A percentile compares a stretch with the other conserved stretches of the same genome.
phyloP scores from a whole-genome alignment of 2,113 vertebrate genomes.

The Cathartes aura region DNA sequence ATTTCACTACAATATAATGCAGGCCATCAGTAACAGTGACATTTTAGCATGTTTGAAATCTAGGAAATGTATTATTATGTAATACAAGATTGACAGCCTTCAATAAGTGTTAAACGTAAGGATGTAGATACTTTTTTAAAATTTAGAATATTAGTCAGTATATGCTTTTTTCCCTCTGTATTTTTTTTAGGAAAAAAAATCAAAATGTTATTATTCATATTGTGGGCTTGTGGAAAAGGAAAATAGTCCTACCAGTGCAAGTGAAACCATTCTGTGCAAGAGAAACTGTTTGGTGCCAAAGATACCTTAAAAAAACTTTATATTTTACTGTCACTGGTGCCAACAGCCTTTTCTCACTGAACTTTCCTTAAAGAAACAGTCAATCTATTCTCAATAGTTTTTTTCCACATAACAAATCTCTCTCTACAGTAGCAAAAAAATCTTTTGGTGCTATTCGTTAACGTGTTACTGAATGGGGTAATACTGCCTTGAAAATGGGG shows the following conservation, averaged over 20 bases:
- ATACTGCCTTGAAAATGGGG: background rate
- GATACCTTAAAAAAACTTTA: background rate
- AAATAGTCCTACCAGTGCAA: background rate
- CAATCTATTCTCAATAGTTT: background rate
- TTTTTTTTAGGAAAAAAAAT: background rate
- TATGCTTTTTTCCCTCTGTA: background rate
- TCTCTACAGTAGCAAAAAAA: background rate
- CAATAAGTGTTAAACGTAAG: background rate
- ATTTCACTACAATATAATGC: background rate
- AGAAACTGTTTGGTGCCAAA: background rate
- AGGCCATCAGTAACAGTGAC: background rate
- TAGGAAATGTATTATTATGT: background rate
- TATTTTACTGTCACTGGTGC: background rate
- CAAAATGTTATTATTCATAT: background rate
- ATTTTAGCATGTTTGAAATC: background rate
- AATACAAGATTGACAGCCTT: background rate
- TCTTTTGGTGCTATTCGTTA: background rate
- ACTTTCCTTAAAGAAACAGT: background rate
- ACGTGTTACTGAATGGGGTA: background rate
- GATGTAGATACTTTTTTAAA: background rate
- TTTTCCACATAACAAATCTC: background rate
- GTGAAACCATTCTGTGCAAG: background rate
- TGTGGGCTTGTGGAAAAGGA: background rate
- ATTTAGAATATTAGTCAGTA: background rate
- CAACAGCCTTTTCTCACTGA: background rate